Conservation (phyloP, 2,888 invertebrate species). For the Trissoscelio sp. region DNA sequence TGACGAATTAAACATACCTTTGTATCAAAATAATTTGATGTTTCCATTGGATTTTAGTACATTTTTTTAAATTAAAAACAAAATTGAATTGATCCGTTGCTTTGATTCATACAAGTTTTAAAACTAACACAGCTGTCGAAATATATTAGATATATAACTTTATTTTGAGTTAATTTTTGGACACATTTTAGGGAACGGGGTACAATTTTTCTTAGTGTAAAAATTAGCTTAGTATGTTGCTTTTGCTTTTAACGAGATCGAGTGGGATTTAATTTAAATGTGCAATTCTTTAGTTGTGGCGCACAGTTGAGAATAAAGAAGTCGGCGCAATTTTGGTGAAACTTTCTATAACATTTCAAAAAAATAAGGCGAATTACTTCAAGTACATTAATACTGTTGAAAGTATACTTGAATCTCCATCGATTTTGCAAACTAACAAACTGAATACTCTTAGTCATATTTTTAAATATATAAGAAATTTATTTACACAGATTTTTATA, state of each 20-base stretch:
- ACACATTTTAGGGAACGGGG: conserved; percentile 7
- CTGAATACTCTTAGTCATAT: neutral
- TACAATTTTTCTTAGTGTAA: conserved; percentile 49
- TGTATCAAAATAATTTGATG: conserved; percentile 59
- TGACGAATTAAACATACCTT: conserved; percentile 24
- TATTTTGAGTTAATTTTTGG: conserved; percentile 5
- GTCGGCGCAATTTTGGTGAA: neutral
- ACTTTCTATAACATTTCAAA: no score
- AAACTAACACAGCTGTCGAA: conserved; percentile 11
- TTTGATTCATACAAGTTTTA: conserved; percentile 31
- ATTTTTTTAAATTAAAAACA: conserved; percentile 7
- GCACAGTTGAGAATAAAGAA: conserved; percentile 31
- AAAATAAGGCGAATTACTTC: neutral
- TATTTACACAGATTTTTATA: neutral
- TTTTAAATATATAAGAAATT: neutral
- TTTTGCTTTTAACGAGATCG: conserved; percentile 47
- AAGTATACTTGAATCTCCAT: neutral
- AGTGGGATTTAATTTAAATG: conserved; percentile 17
- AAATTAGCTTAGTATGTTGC: conserved; percentile 17
- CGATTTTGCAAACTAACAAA: neutral
- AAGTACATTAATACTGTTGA: neutral
- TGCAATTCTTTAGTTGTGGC: conserved; percentile 29
- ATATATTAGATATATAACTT: conserved; percentile 22
- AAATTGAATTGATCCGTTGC: neutral
- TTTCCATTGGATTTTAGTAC: conserved; percentile 4